Conservation (phyloP, 2,888 invertebrate genomes). For the Dendrolimus pini region DNA sequence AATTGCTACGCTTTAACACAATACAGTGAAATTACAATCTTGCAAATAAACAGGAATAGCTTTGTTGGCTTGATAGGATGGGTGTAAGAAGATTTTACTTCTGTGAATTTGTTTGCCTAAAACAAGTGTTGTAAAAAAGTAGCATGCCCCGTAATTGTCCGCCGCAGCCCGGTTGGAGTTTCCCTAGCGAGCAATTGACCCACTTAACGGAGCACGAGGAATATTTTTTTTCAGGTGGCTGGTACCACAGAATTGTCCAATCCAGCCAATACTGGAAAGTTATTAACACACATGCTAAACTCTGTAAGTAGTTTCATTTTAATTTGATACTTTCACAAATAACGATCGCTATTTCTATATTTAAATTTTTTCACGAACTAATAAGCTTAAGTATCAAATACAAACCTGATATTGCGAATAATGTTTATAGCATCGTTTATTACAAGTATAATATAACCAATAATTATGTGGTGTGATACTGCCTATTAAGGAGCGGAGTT, state of each 20-base stretch:
- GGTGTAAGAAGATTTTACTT: neutral
- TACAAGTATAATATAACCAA: neutral
- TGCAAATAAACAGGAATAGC: too few relatives aligned
- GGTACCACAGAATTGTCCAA: conserved; percentile 58
- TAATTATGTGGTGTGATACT: neutral
- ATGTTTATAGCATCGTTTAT: neutral
- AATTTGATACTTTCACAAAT: neutral
- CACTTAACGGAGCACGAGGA: conserved; percentile 39
- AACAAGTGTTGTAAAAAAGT: conserved; percentile 13
- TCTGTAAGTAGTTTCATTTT: conserved; percentile 38
- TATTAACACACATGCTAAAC: conserved; percentile 53
- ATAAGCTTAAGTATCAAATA: neutral
- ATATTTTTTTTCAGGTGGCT: conserved; percentile 50
- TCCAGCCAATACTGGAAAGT: conserved; percentile 53
- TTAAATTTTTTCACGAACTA: neutral
- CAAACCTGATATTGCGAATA: neutral
- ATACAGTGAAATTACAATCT: too few relatives aligned
- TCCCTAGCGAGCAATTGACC: conserved; percentile 51
- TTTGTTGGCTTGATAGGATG: too few relatives aligned
- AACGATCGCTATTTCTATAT: too few relatives aligned
- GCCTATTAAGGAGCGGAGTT: neutral
- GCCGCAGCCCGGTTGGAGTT: conserved; percentile 13
- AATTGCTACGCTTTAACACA: too few relatives aligned
- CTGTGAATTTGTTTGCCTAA: neutral
- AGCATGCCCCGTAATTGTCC: conserved; percentile 17